Evolutionary conservation across 2,888 invertebrate species (phyloP), one percentile per base, ranked within the genome.

Genomic region (Campoplex capitator): DNA sequence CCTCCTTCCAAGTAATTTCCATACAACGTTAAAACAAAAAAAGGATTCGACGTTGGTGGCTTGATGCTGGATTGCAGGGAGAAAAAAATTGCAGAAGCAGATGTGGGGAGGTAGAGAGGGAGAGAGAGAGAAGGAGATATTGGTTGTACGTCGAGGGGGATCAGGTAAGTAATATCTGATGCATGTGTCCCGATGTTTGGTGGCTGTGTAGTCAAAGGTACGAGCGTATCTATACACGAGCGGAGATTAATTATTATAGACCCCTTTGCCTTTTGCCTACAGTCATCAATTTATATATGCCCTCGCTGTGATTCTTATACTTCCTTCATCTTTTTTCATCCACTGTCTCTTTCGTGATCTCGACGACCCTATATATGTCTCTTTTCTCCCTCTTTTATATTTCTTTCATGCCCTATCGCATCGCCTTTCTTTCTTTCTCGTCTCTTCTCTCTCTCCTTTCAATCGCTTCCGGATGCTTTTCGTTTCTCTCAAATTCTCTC

Each of bases 241-340:
- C 91, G 92, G 93, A 94, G 94, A 94, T 94, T 94, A 94, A 94
- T 94, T 94, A 94, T 94, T 94, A 94, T 94, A 94, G 92, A 94
- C 94, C 94, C 94, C 90, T 77, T 84, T 91, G 92, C 92, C 92
- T 93, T 93, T 93, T 93, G 91, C 93, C 92, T 91, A 92, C 92
- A 93, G 93, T 94, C 94, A 94, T 94, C 94, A 94, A 94, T 94
- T 94, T 93, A 92, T 93, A 91, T 91, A 91, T 84, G 76, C 82
- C 84, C 77, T 54, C 78, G 58, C 73, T 42, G 35, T 45, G 58
- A 62, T 28, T 38, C 45, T 38, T 56, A 70, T 56, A 70, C 28
- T 68, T 78, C n/a, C 32, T 18, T 18, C 16, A 48, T 32, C 32
- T 71, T 28, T 75, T 56, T 58, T 45, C 48, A 38, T n/a, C 65